Conservation (phyloP, 2,797 vertebrate genomes). For the Sphaeramia orbicularis region DNA sequence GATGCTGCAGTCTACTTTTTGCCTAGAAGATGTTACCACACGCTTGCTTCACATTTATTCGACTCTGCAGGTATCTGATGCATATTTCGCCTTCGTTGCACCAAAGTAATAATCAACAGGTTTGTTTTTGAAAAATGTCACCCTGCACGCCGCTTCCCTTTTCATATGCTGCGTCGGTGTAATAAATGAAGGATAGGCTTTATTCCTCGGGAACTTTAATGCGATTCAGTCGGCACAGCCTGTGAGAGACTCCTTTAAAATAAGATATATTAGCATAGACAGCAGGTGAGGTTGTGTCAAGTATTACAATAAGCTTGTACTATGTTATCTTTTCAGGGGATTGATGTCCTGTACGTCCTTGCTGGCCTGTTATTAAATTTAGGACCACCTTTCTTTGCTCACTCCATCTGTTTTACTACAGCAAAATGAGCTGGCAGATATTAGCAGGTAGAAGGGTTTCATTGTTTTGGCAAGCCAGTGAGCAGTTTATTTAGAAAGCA, state of each 20-base stretch:
- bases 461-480: conserved; percentile 52
- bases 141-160: conserved; percentile 12
- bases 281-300: conserved; percentile 34
- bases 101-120: conserved; percentile 29
- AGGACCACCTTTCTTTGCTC: conserved; percentile 45
- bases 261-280: conserved; percentile 40
- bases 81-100: conserved; percentile 25
- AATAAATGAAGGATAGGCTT: conserved; percentile 25
- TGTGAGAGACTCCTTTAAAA: conserved; percentile 31
- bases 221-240: conserved; percentile 17
- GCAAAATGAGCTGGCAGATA: conserved; percentile 47
- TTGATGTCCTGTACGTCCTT: conserved; percentile 54
- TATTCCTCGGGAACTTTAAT: conserved; percentile 38
- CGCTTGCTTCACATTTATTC: conserved; percentile 39
- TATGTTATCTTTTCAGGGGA: conserved; percentile 31
- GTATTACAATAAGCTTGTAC: conserved; percentile 52
- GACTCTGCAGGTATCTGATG: conserved; percentile 15
- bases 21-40: conserved; percentile 5
- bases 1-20: conserved; percentile 5
- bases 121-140: conserved; percentile 14
- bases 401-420: conserved; percentile 45
- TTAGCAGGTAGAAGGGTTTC: conserved; percentile 49
- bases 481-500: conserved; percentile 42
- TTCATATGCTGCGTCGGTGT: conserved; percentile 23
- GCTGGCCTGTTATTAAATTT: conserved; percentile 57